phyloP scores from a whole-genome alignment of 2,797 vertebrate genomes.

The Momotus momota region DNA sequence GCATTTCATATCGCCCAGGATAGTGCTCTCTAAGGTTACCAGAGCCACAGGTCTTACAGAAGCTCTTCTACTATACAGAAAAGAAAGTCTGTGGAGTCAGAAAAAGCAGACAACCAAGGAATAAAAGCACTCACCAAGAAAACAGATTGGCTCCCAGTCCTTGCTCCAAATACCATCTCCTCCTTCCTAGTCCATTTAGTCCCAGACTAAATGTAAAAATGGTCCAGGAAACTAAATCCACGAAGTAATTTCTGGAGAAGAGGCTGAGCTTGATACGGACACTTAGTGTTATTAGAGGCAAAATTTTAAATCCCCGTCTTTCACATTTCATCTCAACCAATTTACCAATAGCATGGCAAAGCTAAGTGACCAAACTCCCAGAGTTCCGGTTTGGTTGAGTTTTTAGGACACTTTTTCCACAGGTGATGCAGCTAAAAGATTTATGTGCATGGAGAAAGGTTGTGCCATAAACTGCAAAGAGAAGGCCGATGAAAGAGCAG shows the following conservation, averaged over 20 bases:
- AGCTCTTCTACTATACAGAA: background rate
- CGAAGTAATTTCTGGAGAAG: background rate
- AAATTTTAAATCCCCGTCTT: background rate
- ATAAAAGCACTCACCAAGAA: background rate
- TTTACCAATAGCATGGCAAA: background rate
- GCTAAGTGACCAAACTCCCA: background rate
- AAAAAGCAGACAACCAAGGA: background rate
- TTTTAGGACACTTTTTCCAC: background rate
- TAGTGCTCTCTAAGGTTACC: background rate
- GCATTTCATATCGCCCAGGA: background rate
- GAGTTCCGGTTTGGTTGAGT: background rate
- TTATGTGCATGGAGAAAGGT: fast-evolving
- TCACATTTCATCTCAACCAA: background rate
- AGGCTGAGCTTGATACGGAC: background rate
- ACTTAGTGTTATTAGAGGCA: background rate
- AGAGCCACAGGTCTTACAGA: background rate
- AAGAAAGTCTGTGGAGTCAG: background rate
- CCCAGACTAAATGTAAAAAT: background rate
- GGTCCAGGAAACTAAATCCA: background rate
- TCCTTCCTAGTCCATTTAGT: background rate
- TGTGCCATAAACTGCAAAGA: background rate
- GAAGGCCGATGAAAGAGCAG: background rate
- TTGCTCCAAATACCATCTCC: background rate
- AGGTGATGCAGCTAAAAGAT: background rate
- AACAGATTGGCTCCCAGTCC: background rate